Evolutionary conservation across 2,113 vertebrate species (phyloP).

Genomic region (Herpailurus yagouaroundi): DNA sequence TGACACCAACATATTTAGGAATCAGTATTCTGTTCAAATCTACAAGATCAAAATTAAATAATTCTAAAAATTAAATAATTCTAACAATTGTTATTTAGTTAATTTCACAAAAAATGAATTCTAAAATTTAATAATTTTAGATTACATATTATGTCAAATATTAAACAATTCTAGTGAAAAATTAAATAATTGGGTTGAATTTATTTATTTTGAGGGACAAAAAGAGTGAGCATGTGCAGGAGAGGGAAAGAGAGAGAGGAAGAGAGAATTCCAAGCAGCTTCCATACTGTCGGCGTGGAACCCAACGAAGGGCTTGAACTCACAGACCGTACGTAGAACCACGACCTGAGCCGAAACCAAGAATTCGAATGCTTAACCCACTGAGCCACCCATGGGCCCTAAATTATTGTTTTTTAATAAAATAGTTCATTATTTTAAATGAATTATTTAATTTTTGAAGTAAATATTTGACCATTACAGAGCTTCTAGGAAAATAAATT

Average conservation of each 20-base stretch:
- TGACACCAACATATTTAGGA: not conserved
- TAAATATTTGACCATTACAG: not conserved
- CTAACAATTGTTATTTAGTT: not conserved
- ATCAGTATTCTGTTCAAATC: slow-evolving; percentile 4
- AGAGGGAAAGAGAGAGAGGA: too few species aligned
- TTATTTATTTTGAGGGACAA: too few species aligned
- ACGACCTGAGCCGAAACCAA: too few species aligned
- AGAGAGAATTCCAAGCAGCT: too few species aligned
- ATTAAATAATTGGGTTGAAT: not conserved
- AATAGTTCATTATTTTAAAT: not conserved
- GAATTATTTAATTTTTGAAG: not conserved
- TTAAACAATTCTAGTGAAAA: not conserved
- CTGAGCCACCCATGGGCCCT: too few species aligned
- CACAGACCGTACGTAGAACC: too few species aligned
- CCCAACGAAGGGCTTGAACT: too few species aligned
- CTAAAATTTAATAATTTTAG: not conserved
- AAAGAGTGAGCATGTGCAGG: too few species aligned
- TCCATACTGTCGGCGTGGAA: too few species aligned
- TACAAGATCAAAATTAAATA: not conserved
- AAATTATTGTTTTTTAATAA: not conserved
- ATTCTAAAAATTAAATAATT: not conserved
- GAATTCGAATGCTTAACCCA: too few species aligned
- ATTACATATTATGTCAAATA: not conserved
- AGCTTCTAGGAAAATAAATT: not conserved
- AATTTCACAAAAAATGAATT: not conserved